Conservation (phyloP, 2,113 vertebrate species). For the Arenaria interpres region DNA sequence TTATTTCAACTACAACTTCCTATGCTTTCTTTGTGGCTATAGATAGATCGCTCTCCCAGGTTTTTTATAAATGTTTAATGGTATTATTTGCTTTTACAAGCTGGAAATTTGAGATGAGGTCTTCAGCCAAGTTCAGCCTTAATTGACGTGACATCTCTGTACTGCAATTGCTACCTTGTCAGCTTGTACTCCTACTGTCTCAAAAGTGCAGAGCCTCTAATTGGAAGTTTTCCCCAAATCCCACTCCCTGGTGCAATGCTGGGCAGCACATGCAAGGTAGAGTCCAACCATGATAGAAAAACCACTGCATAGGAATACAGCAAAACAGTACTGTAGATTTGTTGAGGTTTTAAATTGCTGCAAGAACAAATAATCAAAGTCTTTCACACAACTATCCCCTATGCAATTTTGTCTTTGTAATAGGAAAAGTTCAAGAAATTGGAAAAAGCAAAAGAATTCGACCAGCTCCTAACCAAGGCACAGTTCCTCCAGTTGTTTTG, state of each 20-base stretch:
- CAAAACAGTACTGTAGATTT: background rate
- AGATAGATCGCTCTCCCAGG: background rate
- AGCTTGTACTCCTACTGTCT: background rate
- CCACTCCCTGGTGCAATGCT: background rate
- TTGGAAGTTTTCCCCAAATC: background rate
- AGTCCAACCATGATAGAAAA: background rate
- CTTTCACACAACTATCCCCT: background rate
- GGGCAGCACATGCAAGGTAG: background rate
- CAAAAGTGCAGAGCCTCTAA: background rate
- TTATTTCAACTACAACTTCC: background rate
- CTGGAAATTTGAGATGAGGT: constrained; percentile 10
- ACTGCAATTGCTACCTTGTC: background rate
- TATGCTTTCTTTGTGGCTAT: background rate
- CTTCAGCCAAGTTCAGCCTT: background rate
- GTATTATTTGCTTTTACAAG: background rate
- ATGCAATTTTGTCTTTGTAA: background rate
- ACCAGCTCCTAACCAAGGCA: background rate
- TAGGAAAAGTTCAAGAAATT: background rate
- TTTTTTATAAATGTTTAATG: constrained; percentile 20
- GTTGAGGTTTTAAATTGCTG: background rate
- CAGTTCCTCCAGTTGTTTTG: background rate
- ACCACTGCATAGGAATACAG: background rate
- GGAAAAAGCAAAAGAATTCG: background rate
- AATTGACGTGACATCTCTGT: background rate
- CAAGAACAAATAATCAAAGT: background rate